These are phyloP conservation scores for Ophioderma brevispina DNA, from an alignment of 35 echinoderm and acorn worm species.

Conservation along the genomic window DNA sequence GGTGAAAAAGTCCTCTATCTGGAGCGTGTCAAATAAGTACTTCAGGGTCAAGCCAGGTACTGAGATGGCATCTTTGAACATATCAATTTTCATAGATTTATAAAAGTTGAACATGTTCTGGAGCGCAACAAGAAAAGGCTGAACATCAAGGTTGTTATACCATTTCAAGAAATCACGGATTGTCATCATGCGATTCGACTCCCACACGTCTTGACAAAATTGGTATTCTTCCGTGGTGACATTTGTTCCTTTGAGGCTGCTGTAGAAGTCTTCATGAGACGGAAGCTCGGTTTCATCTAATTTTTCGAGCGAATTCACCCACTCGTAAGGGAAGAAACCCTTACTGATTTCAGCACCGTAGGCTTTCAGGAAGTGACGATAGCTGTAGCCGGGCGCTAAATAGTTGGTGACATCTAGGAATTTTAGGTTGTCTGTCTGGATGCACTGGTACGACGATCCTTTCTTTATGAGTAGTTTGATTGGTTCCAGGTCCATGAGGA, in stretches of 20 bases:
- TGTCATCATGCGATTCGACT: not conserved
- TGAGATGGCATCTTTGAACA: slow-evolving; percentile 39
- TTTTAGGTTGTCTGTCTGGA: not conserved
- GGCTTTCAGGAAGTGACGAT: slow-evolving; percentile 10
- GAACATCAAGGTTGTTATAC: not conserved
- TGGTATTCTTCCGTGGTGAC: slow-evolving; percentile 1
- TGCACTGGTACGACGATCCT: not conserved
- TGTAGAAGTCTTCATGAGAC: not conserved
- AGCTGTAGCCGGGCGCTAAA: slow-evolving; percentile 17
- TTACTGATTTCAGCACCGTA: slow-evolving; percentile 15
- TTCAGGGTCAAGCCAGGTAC: slow-evolving; percentile 33
- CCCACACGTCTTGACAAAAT: slow-evolving; percentile 31
- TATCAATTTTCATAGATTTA: not conserved
- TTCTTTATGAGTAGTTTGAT: not conserved
- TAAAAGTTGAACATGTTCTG: not conserved
- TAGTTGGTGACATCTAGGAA: slow-evolving; percentile 25
- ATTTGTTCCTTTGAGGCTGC: not conserved
- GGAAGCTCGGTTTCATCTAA: slow-evolving; percentile 2
- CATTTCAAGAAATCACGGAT: slow-evolving; percentile 15
- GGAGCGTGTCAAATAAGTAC: slow-evolving; percentile 15
- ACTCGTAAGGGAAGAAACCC: slow-evolving; percentile 28
- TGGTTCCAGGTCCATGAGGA: not conserved
- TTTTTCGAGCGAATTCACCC: slow-evolving; percentile 18
- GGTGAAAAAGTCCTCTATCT: not conserved
- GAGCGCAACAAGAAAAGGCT: not conserved